Evolutionary conservation across 2,797 vertebrate genomes (phyloP), one percentile per base, ranked within the genome.

Genomic region (Nothura maculosa): DNA sequence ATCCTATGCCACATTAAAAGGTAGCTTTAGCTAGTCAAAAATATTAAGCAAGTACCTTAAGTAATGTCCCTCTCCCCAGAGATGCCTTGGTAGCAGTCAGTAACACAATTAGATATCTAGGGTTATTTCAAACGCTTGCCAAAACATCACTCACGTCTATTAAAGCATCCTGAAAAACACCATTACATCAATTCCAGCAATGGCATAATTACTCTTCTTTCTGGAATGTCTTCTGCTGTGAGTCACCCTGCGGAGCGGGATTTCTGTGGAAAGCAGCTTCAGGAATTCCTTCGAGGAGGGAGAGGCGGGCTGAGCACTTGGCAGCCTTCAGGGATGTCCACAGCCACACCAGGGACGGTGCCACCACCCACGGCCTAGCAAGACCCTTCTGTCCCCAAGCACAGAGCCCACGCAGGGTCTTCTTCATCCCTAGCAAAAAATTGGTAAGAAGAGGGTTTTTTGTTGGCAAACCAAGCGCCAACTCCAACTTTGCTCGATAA

Each of bases 141-240:
- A 98, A 98, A 97, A 97, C 93, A 97, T 97, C 95, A 94, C 96
- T 97, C 96, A 96, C 68, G 79, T 96, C 97, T 98, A 96, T 95
- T 97, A 97, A 97, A 97, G 94, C 95, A 97, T 97, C 97, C 95
- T 96, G 93, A 96, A 98, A 98, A 98, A 97, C 90, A 97, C 91
- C 95, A 97, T 97, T 97, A 97, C 97, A 98, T 98, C 98, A 97
- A 97, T 97, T 97, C 97, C 95, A 97, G 95, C 96, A 96, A 97
- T 66, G 96, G 94, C 89, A 83, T 95, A 96, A 97, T 97, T 98
- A 96, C 97, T 97, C 96, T 95, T 97, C 96, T 97, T 97, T 98
- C 97, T 98, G 97, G 97, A 98, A 98, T 98, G 96, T 96, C 97
- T 97, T 98, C 97, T 97, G 91, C 96, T 87, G 94, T 98, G 97